Evolutionary conservation across 2,113 vertebrate species (phyloP).

Genomic region (Ellobius talpinus): DNA sequence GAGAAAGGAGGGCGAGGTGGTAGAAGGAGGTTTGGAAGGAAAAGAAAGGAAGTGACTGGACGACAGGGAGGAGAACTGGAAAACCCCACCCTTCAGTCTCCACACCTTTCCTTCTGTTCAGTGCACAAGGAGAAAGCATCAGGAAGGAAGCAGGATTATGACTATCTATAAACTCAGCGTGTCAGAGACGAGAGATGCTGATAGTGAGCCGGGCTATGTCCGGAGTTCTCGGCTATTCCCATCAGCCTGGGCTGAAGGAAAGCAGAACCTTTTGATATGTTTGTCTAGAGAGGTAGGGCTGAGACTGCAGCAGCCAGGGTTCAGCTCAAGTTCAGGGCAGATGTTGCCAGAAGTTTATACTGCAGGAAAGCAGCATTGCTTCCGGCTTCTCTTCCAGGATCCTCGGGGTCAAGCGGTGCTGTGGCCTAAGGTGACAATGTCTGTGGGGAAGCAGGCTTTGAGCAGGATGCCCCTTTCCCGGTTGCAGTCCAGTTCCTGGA

Average conservation of each 20-base stretch:
- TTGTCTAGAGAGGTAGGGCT: constrained; percentile 88
- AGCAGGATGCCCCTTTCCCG: constrained; percentile 96
- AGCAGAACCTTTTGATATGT: constrained; percentile 90
- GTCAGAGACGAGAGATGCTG: constrained; percentile 89
- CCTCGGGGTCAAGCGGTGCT: constrained; percentile 81
- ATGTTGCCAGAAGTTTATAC: constrained; percentile 90
- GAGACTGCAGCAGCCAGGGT: constrained; percentile 87
- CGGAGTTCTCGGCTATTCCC: constrained; percentile 88
- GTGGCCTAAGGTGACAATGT: constrained; percentile 94
- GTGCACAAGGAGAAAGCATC: constrained; percentile 88
- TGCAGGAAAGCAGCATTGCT: constrained; percentile 94
- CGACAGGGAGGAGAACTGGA: constrained; percentile 76
- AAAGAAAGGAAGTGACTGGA: constrained; percentile 61
- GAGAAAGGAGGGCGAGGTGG: not conserved
- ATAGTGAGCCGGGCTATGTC: constrained; percentile 89
- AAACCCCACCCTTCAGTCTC: constrained; percentile 83
- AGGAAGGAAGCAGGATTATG: constrained; percentile 92
- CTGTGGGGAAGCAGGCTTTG: constrained; percentile 96
- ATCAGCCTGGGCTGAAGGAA: constrained; percentile 88
- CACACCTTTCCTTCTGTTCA: constrained; percentile 86
- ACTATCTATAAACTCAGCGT: constrained; percentile 87
- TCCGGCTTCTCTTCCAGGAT: constrained; percentile 86
- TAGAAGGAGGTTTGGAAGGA: constrained; percentile 43
- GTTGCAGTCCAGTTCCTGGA: constrained; percentile 97
- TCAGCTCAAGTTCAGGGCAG: constrained; percentile 96